Evolutionary conservation across 2,113 vertebrate genomes (phyloP), one percentile per base, ranked within the genome.

Genomic region (Chrysemys picta): DNA sequence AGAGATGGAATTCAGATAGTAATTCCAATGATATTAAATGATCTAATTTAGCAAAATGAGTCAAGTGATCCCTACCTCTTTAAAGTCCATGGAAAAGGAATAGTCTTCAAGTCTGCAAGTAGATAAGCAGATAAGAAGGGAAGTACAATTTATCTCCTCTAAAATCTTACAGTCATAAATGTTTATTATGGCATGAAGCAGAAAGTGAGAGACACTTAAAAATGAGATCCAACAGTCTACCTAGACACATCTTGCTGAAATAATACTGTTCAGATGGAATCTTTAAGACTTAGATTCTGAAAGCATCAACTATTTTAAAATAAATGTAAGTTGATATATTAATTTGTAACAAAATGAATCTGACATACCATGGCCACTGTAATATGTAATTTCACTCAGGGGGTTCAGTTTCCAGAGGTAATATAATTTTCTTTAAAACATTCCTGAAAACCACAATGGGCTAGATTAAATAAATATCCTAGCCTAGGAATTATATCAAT

Each of bases 251-350:
- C 98, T 97, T 95, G 79, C 94, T 98, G 94, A 97, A 97, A 96
- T 90, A 96, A 94, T 96, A 80, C 94, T 90, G 76, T 88, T 96
- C 93, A 95, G 87, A 96, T 72, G 38, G 79, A 97, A 96, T 90
- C 95, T 96, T 97, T 96, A 97, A 95, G 96, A 95, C 95, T 95
- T 93, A 88, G 82, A 96, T 93, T 96, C 91, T 80, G 86, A 96
- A 96, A 97, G 87, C 94, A 96, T 94, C 97, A 97, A 56, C 96
- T 90, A 97, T 95, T 96, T 88, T 96, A 97, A 97, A 97, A 97
- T 98, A 98, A 97, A 98, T 98, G 97, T 97, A 95, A 97, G 93
- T 85, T 87, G 90, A 98, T 98, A 88, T 87, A 97, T 97, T 97
- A 90, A 95, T 98, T 98, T 98, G 94, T 97, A 98, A 94, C 96